Base-by-base conservation (phyloP, 2,888 invertebrate genomes). In the Trichogramma dendrolimi region DNA sequence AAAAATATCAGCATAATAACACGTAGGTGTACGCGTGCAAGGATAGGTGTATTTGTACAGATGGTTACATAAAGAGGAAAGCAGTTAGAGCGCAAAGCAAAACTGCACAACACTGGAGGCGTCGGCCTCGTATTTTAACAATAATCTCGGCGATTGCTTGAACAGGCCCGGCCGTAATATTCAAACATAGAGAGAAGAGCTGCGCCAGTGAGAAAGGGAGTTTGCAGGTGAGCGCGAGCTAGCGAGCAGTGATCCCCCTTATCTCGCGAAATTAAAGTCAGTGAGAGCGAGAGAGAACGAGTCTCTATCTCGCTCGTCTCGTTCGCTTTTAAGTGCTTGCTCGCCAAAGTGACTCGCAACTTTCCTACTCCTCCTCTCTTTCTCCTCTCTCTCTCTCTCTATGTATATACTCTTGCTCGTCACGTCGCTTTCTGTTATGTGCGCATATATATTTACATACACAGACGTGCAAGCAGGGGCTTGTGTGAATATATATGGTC, bases 231-330 rank as follows among this genome's bases (percentile, higher is more conserved):
- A 27, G 27, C 27, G 27, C 27, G 27, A 27, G 27, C 27, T 27
- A 27, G 27, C 47, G 59, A 39, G 51, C 60, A 39, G 58, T 63
- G 63, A 63, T 66, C 66, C 63, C n/a, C 55, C 66, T 66, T 66
- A 66, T 66, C 66, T 66, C 53, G 49, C 53, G 56, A 66, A 66
- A 66, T 66, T 66, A 67, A 62, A 67, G 64, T 55, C 61, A 62
- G 66, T 58, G 52, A 27, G 52, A n/a, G 38, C 4, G 39, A 8
- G 52, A 52, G 52, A 8, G 40, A 8, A 51, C 6, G 27, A 38
- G 39, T n/a, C 61, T 65, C 65, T 65, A 65, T 65, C 61, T 65
- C 27, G 27, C 27, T 27, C 63, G 60, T 63, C 61, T 61, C 58
- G 27, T 27, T 27, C 27, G 55, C 58, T 65, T 65, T 65, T 65